A percentile compares a stretch with the other conserved stretches of the same genome.
Evolutionary conservation across 2,888 invertebrate genomes (phyloP).

Genomic region (Tetheella fluctuosa): DNA sequence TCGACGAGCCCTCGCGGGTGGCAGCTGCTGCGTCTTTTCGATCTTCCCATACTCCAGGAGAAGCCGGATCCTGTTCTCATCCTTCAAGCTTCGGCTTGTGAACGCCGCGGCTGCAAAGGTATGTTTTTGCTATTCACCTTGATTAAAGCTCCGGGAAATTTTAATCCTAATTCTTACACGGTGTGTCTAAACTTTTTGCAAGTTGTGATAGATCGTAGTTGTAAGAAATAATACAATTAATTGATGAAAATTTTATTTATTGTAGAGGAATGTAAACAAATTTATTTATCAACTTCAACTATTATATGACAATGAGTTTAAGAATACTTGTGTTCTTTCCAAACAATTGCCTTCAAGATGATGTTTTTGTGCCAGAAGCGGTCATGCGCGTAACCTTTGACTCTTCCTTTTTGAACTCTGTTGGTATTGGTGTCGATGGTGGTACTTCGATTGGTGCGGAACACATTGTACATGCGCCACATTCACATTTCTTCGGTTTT

Average conservation of each 20-base stretch:
- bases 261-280: constrained; percentile 2
- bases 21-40: constrained; percentile 39
- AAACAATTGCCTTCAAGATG: constrained; percentile 18
- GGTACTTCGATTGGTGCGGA: constrained; percentile 18
- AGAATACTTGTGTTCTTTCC: constrained; percentile 12
- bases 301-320: background rate
- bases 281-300: constrained; percentile 4
- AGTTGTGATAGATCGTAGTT: background rate
- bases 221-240: constrained; percentile 6
- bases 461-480: constrained; percentile 38
- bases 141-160: constrained; percentile 39
- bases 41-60: constrained; percentile 43
- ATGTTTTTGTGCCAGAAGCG: constrained; percentile 38
- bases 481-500: constrained; percentile 39
- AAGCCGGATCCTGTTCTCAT: constrained; percentile 36
- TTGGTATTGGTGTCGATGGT: constrained; percentile 21
- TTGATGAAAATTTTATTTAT: constrained; percentile 11
- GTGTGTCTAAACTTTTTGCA: background rate
- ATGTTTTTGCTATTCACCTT: constrained; percentile 66
- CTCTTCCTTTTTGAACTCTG: constrained; percentile 40
- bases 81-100: constrained; percentile 52
- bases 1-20: constrained; percentile 29
- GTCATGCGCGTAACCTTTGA: constrained; percentile 37
- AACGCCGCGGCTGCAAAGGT: constrained; percentile 70
- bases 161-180: constrained; percentile 16